Base-by-base conservation (phyloP, 2,888 invertebrate genomes). In the Hirtodrosophila histrioides region DNA sequence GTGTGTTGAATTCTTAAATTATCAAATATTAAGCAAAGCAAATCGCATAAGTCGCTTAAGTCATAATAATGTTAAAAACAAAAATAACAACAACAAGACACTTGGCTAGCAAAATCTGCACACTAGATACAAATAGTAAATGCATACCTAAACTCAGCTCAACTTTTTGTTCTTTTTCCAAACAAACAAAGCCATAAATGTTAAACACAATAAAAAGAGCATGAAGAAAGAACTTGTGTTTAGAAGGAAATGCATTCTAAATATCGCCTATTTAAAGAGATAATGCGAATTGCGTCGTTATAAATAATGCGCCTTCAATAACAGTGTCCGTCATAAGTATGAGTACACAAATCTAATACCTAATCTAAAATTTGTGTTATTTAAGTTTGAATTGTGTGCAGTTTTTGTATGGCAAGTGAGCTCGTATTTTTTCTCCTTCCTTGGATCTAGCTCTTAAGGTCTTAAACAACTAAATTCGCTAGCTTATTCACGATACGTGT, bases 1-100 rank as follows among this genome's bases (percentile, higher is more conserved):
- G 82, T 79, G 64, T 80, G 81, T 73, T 40, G 56, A 60, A 67
- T 54, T 81, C 48, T 48, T 66, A 39, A 73, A 69, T 53, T 46
- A 57, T 45, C 57, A 41, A 11, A 65, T 54, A 58, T 69, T 45
- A 57, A 43, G 49, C 31, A 57, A 39, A 41, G 46, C 17, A 51
- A 35, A 49, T 29, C 31, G 64, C 55, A 40, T 46, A 41, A 46
- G 17, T 62, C 49, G 27, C 70, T 60, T 61, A 43, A 76, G 33
- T 49, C 17, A 10, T 41, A 40, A 63, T 35, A 46, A n/a, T 2
- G 11, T n/a, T n/a, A 61, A 17, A 23, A 39, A 5, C 8, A 54
- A 41, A 43, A 23, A 11, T 12, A 1, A 23, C 54, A 27, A 29
- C 17, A 68, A n/a, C n/a, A 44, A 46, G 48, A 45, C 29, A 57